Conservation (phyloP, 2,797 vertebrate species). For the Lithobates sylvaticus region DNA sequence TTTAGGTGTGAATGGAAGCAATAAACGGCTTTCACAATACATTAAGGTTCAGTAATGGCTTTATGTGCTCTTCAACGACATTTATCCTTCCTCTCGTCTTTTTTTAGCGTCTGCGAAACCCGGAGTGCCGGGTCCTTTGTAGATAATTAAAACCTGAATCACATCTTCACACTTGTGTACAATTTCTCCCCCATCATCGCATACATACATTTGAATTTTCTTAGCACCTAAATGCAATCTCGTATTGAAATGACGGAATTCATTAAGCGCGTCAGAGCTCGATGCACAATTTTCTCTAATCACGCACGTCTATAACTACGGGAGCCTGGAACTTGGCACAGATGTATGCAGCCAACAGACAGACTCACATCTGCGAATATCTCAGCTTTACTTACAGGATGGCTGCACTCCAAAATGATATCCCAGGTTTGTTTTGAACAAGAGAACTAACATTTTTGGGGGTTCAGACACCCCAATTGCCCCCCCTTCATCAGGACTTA, state of each 20-base stretch:
- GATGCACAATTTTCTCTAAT: constrained; percentile 42
- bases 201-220: constrained; percentile 57
- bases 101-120: not conserved
- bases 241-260: constrained; percentile 52
- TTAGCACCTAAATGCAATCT: constrained; percentile 54
- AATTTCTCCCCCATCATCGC: constrained; percentile 3
- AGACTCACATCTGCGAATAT: not conserved
- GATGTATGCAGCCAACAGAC: constrained; percentile 17
- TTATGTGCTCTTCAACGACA: not conserved
- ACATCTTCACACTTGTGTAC: constrained; percentile 35
- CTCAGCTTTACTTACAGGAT: not conserved
- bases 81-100: not conserved
- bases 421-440: not conserved
- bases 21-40: constrained; percentile 2
- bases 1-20: not conserved
- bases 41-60: not conserved
- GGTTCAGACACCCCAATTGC: no score
- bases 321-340: constrained; percentile 22
- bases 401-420: not conserved
- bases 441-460: no score
- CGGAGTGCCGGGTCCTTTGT: not conserved
- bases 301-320: constrained; percentile 7
- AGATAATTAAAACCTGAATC: constrained; percentile 23
- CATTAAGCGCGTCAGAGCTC: constrained; percentile 21
- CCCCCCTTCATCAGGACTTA: no score